Percentiles rank a stretch among this genome's conserved stretches.
Conservation (phyloP, 2,888 invertebrate genomes). For the Acleris laterana region DNA sequence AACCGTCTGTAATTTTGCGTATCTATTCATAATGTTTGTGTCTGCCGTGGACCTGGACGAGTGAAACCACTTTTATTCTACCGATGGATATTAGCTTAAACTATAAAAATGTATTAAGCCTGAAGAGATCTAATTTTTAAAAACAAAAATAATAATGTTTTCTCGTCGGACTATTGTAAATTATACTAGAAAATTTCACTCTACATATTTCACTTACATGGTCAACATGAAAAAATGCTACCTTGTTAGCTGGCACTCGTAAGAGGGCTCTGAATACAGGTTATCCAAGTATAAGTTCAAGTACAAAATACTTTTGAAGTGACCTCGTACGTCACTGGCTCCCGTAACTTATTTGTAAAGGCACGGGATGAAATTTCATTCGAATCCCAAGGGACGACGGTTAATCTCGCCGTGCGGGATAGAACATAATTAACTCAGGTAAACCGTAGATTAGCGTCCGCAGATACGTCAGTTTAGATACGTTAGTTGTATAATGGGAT, state of each 20-base stretch:
- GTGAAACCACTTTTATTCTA: too few species aligned
- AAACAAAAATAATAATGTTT: too few species aligned
- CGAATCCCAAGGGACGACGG: conserved; percentile 33
- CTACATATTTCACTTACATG: too few species aligned
- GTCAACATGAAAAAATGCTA: neutral
- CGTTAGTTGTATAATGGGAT: neutral
- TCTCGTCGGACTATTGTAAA: too few species aligned
- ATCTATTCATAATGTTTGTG: too few species aligned
- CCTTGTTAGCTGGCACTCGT: too few species aligned
- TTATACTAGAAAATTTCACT: too few species aligned
- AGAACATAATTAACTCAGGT: conserved; percentile 41
- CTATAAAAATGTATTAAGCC: too few species aligned
- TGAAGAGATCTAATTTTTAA: too few species aligned
- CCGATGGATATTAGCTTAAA: too few species aligned
- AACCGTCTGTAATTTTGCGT: too few species aligned
- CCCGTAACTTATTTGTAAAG: conserved; percentile 40
- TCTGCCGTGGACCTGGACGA: too few species aligned
- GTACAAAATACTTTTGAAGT: conserved; percentile 1
- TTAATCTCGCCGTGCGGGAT: conserved; percentile 39
- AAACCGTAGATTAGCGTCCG: conserved; percentile 28
- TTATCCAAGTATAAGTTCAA: neutral
- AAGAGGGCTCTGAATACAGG: neutral
- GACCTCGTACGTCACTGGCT: conserved; percentile 2
- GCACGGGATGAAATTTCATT: conserved; percentile 39
- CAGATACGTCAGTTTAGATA: conserved; percentile 15